Evolutionary conservation across 2,888 invertebrate genomes (phyloP), one percentile per base, ranked within the genome.

Genomic region (Agriopis leucophaearia): DNA sequence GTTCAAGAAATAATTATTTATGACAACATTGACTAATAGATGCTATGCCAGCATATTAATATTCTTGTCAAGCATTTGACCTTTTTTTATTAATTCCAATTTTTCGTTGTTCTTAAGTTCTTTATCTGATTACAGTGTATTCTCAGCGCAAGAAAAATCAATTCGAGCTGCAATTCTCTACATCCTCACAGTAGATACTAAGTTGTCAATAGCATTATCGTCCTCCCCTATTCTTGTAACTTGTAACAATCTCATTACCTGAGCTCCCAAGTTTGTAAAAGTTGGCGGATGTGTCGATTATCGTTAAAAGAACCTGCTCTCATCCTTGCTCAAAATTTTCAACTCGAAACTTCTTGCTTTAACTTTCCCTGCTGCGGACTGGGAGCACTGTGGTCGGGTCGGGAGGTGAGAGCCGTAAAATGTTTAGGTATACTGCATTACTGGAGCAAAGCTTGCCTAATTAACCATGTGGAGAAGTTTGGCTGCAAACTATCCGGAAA

Each of bases 261-360:
- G 44, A 54, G 59, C 59, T 50, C 44, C 38, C 50, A n/a, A 59
- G 59, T 63, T 55, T 58, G 15, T 45, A 5, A 55, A 63, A 64
- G 18, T 67, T 63, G 44, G 47, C 18, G 54, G 44, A 58, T 67
- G 52, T 66, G 70, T 64, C 72, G 71, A 70, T 68, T 75, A 70
- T 75, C 72, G 70, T 55, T 76, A 72, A 71, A 70, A 71, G 74
- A 69, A 58, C 57, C 27, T 56, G 16, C 38, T 61, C 54, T 60
- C 54, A 69, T 58, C 50, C 56, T 62, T 58, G 63, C 62, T 72
- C 64, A 64, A 69, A 72, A 68, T 66, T 69, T 66, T 54, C 57
- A 67, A 64, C 59, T 59, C 45, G 16, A 18, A 70, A 72, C 60
- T 72, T 69, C 56, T 59, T 63, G 59, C 51, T 50, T 42, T 52